Evolutionary conservation across 2,888 invertebrate species (phyloP), one percentile per base, ranked within the genome.

Genomic region (Smittia sp.): DNA sequence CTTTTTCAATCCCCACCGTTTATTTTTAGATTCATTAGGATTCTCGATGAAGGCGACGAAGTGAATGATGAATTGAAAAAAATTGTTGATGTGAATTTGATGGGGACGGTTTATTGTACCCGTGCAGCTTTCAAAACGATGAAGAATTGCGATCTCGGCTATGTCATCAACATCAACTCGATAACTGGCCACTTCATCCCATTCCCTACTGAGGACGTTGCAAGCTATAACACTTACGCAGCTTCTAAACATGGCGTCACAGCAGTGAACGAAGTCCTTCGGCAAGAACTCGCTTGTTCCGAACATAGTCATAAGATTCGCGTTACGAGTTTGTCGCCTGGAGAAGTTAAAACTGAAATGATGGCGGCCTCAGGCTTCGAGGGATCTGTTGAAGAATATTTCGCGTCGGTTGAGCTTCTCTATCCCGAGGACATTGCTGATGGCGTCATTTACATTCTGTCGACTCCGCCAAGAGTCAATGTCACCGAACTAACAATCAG

Each of bases 61-160:
- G 7, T 63, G 4, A 73, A 63, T 41, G 13, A 32, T 9, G 58
- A 58, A 20, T 76, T 83, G 20, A 80, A 79, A 74, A 76, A 80
- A 52, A 78, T 82, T 0, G 76, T 86, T 0, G 84, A 86, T 75
- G 82, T 82, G 9, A 86, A 86, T 77, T 75, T 85, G 0, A 82
- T 81, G 76, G 85, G 83, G 1, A 77, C 82, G 0, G 77, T 85
- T 0, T 74, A 82, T 68, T 85, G 85, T 76, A 81, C 84, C 0
- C 81, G 85, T 2, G 81, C 80, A 74, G 86, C 85, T 0, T 78
- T 84, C 4, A 78, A 79, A 0, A 84, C 84, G 13, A 86, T 86
- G 85, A 78, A 79, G 18, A 78, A 79, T 4, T 75, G 78, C 2
- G 76, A 81, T 4, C 78, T 80, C 58, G 86, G 86, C 0, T 82